phyloP scores from a whole-genome alignment of 53 echinoderm and acorn worm genomes.

The Zoroaster sp. region DNA sequence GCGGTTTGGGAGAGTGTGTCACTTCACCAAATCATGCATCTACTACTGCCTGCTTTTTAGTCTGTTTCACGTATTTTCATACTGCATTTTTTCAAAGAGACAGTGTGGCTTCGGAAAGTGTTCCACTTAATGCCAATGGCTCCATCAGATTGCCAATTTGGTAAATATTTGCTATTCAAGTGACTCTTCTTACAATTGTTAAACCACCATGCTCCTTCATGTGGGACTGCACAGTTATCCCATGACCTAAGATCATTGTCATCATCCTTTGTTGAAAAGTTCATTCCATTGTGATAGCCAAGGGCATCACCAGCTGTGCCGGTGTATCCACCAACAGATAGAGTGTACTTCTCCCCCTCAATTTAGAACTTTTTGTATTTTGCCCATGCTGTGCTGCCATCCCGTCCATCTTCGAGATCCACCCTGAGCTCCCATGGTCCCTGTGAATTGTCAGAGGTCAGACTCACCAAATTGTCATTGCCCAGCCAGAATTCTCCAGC shows the following conservation, averaged over 20 bases:
- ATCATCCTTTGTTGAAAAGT: background rate
- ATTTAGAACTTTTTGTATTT: background rate
- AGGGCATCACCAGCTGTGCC: background rate
- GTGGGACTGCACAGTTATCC: background rate
- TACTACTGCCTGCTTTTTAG: too few relatives aligned
- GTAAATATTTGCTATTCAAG: too few relatives aligned
- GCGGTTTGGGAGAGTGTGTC: too few relatives aligned
- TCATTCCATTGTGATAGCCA: background rate
- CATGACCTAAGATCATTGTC: background rate
- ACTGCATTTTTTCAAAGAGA: too few relatives aligned
- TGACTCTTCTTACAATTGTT: too few relatives aligned
- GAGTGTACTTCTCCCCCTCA: background rate
- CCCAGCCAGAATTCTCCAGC: background rate
- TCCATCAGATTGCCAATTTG: too few relatives aligned
- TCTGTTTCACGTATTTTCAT: too few relatives aligned
- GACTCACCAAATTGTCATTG: background rate
- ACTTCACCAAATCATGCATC: too few relatives aligned
- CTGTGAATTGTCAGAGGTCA: background rate
- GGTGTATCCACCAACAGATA: background rate
- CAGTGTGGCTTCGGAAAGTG: too few relatives aligned
- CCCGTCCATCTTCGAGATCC: background rate
- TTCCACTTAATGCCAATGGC: too few relatives aligned
- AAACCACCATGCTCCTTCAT: background rate
- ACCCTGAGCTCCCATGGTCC: background rate
- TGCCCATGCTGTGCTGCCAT: background rate